phyloP scores from a whole-genome alignment of 1,140 invertebrate species.

The Drosophila bocki region DNA sequence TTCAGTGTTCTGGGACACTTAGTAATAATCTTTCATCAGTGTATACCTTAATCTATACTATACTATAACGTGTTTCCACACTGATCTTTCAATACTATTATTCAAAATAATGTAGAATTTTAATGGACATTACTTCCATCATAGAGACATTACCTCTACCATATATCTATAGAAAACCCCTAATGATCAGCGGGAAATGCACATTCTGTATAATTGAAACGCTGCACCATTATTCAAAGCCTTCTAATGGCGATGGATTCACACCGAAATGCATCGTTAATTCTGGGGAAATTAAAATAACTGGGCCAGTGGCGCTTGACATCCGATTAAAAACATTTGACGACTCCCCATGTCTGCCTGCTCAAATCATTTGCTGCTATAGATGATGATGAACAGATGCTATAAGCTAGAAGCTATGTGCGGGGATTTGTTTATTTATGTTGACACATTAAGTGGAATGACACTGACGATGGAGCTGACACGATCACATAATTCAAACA shows the following conservation, averaged over 20 bases:
- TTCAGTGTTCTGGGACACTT: too few species aligned
- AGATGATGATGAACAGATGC: constrained; percentile 18
- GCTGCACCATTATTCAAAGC: neutral
- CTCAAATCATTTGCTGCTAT: constrained; percentile 17
- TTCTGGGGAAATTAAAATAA: constrained; percentile 73
- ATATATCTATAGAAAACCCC: neutral
- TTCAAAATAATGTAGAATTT: neutral
- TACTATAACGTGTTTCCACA: neutral
- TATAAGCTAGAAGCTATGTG: neutral
- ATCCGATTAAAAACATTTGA: constrained; percentile 56
- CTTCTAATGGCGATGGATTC: constrained; percentile 28
- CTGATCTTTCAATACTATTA: neutral
- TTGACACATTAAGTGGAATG: constrained; percentile 47
- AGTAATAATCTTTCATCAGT: too few species aligned
- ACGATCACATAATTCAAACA: constrained; percentile 36
- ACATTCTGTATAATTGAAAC: constrained; percentile 1
- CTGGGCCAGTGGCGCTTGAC: constrained; percentile 72
- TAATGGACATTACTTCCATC: neutral
- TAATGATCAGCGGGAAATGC: constrained; percentile 18
- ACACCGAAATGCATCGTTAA: constrained; percentile 66
- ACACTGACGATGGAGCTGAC: constrained; percentile 27
- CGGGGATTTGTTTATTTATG: constrained; percentile 68
- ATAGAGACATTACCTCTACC: constrained; percentile 13
- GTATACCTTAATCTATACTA: neutral
- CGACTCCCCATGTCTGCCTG: constrained; percentile 12